Evolutionary conservation across 2,113 vertebrate species (phyloP).

Genomic region (Tetraodon nigroviridis): DNA sequence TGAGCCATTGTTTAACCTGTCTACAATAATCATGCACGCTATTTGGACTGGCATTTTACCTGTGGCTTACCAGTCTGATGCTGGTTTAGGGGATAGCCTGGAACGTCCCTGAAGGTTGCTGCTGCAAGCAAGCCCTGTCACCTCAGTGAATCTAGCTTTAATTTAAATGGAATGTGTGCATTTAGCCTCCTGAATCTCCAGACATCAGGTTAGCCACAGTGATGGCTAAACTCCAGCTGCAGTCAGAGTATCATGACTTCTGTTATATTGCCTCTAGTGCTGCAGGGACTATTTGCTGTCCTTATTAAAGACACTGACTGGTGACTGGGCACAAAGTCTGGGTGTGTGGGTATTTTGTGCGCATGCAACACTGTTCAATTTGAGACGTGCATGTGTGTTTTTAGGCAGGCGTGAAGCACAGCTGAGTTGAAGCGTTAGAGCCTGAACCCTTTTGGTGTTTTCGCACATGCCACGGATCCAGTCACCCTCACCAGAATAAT

Average conservation of each 20-base stretch:
- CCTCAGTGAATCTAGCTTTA: constrained; percentile 36
- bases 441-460: constrained; percentile 55
- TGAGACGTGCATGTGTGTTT: constrained; percentile 22
- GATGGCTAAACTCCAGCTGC: constrained; percentile 39
- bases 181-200: constrained; percentile 52
- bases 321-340: constrained; percentile 48
- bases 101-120: constrained; percentile 22
- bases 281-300: constrained; percentile 57
- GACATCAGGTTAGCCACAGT: constrained; percentile 39
- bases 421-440: constrained; percentile 45
- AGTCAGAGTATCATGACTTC: constrained; percentile 52
- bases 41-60: constrained; percentile 44
- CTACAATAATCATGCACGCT: constrained; percentile 43
- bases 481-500: constrained; percentile 66
- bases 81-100: constrained; percentile 43
- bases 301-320: constrained; percentile 61
- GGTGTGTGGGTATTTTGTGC: constrained; percentile 33
- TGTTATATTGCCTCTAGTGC: constrained; percentile 52
- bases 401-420: constrained; percentile 26
- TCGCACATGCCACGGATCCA: constrained; percentile 64
- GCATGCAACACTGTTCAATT: constrained; percentile 35
- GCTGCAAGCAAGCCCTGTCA: constrained; percentile 47
- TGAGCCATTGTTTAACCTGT: constrained; percentile 51
- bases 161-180: constrained; percentile 45
- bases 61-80: constrained; percentile 31